phyloP scores from a whole-genome alignment of 2,888 invertebrate genomes.

The Magallana nippona region DNA sequence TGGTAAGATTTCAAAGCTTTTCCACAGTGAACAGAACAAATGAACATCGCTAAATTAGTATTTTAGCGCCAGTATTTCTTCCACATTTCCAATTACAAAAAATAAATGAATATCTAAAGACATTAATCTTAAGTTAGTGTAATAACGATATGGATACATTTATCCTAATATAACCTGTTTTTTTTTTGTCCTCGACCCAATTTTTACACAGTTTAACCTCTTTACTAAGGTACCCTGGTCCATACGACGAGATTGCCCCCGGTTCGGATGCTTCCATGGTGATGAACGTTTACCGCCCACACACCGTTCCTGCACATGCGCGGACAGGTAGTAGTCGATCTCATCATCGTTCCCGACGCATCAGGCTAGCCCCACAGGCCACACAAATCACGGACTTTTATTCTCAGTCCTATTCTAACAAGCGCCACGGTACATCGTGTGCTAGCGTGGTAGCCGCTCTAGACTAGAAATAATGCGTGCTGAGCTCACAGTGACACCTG shows the following conservation, averaged over 20 bases:
- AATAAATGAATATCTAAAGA: too few relatives aligned
- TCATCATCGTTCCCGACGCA: slow-evolving; percentile 39
- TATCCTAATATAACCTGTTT: too few relatives aligned
- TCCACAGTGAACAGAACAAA: too few relatives aligned
- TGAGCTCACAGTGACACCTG: not conserved
- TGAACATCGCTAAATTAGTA: not conserved
- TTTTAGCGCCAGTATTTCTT: not conserved
- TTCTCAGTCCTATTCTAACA: not conserved
- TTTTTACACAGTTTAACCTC: not conserved
- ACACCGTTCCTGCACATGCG: slow-evolving; percentile 42
- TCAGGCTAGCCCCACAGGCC: slow-evolving; percentile 34
- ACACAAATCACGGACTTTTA: slow-evolving; percentile 36
- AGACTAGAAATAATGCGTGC: not conserved
- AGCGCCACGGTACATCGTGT: slow-evolving; percentile 33
- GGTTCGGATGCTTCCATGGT: slow-evolving; percentile 60
- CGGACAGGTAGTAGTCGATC: slow-evolving; percentile 48
- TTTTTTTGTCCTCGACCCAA: too few relatives aligned
- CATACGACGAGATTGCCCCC: slow-evolving; percentile 58
- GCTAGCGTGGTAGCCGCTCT: not conserved
- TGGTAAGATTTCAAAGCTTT: slow-evolving; percentile 63
- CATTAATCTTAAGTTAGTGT: too few relatives aligned
- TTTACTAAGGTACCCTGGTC: slow-evolving; percentile 64
- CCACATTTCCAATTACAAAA: too few relatives aligned
- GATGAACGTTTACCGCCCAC: slow-evolving; percentile 61
- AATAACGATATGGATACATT: too few relatives aligned